Percentiles rank a stretch among this genome's conserved stretches.
phyloP scores from a whole-genome alignment of 2,797 vertebrate genomes.

The Pangasius mekongensis region DNA sequence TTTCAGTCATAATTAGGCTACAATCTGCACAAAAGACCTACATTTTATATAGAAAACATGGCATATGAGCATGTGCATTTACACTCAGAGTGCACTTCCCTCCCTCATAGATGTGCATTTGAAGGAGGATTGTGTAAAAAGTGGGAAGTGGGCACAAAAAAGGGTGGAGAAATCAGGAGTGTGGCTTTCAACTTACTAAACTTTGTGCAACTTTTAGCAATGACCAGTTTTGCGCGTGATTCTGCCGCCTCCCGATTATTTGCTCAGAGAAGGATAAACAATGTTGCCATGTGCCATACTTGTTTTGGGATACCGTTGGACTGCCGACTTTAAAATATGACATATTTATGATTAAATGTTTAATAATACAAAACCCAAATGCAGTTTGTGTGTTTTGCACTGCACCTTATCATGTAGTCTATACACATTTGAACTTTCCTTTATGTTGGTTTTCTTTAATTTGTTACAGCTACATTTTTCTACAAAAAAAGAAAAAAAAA shows the following conservation, averaged over 20 bases:
- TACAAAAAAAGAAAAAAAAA: neutral
- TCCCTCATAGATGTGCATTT: neutral
- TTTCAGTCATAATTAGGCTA: neutral
- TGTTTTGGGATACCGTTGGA: neutral
- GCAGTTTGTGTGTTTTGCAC: neutral
- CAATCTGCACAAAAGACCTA: neutral
- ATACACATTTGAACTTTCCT: neutral
- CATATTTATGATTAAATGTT: neutral
- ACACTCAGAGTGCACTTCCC: neutral
- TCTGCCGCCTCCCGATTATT: too few species aligned
- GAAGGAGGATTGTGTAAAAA: neutral
- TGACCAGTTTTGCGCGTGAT: neutral
- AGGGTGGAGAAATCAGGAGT: neutral
- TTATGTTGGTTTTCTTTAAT: neutral
- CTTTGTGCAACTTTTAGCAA: neutral
- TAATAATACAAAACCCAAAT: neutral
- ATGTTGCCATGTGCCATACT: neutral
- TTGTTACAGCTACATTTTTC: neutral
- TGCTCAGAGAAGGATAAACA: neutral
- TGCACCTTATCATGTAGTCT: neutral
- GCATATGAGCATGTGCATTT: neutral
- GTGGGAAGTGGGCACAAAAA: conserved; percentile 7
- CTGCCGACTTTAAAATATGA: neutral
- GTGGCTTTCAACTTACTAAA: neutral
- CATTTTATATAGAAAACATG: neutral